Conservation (phyloP, 2,113 vertebrate genomes). For the Benitochromis conjunctus region DNA sequence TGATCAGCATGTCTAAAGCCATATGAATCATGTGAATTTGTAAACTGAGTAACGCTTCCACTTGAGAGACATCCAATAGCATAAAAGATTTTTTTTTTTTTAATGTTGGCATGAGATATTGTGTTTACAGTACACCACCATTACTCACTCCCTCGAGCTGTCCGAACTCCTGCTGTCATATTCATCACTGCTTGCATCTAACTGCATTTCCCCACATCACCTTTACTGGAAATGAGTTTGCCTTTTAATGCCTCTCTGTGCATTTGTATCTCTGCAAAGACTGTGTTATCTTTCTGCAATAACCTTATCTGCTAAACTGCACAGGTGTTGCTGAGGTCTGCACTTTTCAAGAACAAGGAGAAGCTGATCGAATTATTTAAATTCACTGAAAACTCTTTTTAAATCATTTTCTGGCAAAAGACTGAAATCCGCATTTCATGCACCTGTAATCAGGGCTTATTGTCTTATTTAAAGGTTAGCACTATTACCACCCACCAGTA, state of each 20-base stretch:
- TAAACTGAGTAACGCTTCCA: slow-evolving; percentile 43
- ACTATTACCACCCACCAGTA: background rate
- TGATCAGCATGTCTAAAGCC: slow-evolving; percentile 18
- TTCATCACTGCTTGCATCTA: background rate
- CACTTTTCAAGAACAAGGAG: slow-evolving; percentile 36
- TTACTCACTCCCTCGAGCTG: background rate
- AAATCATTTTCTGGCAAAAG: background rate
- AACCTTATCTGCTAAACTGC: slow-evolving; percentile 40
- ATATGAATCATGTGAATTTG: slow-evolving; percentile 29
- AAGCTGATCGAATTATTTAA: slow-evolving; percentile 49
- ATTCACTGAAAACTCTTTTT: slow-evolving; percentile 21
- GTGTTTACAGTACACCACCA: slow-evolving; percentile 38
- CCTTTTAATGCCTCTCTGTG: background rate
- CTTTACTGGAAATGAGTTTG: slow-evolving; percentile 22
- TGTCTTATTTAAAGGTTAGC: background rate
- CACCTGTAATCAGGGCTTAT: background rate
- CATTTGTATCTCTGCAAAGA: slow-evolving; percentile 27
- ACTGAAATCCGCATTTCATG: background rate
- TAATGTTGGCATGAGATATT: background rate
- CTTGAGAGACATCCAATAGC: slow-evolving; percentile 6
- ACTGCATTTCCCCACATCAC: slow-evolving; percentile 10
- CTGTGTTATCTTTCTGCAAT: slow-evolving; percentile 38
- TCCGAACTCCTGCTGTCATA: background rate
- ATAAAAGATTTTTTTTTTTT: background rate
- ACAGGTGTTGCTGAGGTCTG: slow-evolving; percentile 41